phyloP scores from a whole-genome alignment of 2,797 vertebrate genomes.

The Odontamblyopus lacepedii region DNA sequence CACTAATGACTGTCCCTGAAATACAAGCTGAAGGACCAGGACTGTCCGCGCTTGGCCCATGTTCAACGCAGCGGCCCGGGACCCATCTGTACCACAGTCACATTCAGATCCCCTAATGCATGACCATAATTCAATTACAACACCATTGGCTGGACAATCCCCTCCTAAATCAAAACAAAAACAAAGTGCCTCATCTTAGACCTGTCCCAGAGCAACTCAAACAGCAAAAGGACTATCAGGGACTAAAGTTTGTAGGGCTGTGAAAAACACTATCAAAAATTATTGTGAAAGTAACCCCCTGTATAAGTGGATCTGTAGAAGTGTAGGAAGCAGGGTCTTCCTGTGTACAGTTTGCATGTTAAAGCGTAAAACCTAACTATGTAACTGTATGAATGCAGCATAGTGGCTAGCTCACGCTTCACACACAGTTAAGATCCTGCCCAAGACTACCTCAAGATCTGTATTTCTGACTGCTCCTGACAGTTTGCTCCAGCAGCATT shows the following conservation, averaged over 20 bases:
- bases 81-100: slow-evolving; percentile 72
- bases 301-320: neutral
- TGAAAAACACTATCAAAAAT: too few relatives aligned
- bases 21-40: slow-evolving; percentile 73
- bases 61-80: slow-evolving; percentile 67
- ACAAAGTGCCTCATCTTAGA: slow-evolving; percentile 40
- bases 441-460: too few relatives aligned
- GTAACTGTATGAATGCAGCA: too few relatives aligned
- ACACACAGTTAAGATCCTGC: too few relatives aligned
- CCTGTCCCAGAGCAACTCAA: neutral
- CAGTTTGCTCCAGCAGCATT: too few relatives aligned
- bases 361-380: neutral
- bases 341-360: neutral
- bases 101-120: slow-evolving; percentile 74
- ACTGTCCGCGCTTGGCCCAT: slow-evolving; percentile 74
- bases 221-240: neutral
- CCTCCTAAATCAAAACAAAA: slow-evolving; percentile 68
- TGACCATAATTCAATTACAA: slow-evolving; percentile 74
- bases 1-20: slow-evolving; percentile 78
- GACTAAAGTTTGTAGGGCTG: neutral
- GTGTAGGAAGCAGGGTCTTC: neutral
- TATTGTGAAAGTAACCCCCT: neutral
- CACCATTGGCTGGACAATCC: slow-evolving; percentile 61
- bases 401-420: too few relatives aligned
- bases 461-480: too few relatives aligned